These are phyloP conservation scores for Sebastes minor DNA, from an alignment of 2,797 vertebrate species.

Conservation along the genomic window DNA sequence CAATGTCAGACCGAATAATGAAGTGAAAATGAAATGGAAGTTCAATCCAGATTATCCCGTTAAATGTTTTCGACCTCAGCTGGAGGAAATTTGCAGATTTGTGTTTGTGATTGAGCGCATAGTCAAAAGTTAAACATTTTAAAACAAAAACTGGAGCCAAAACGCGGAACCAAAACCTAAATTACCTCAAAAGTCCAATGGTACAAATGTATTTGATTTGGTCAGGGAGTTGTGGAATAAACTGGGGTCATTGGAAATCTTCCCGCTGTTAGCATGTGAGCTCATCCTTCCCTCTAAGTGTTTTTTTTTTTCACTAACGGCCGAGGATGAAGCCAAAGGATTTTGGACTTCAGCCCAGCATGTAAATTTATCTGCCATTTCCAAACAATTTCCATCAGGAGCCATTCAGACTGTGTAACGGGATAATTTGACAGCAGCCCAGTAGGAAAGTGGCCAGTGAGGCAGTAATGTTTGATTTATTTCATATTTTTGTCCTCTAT, in stretches of 20 bases:
- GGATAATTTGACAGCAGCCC: conserved; percentile 75
- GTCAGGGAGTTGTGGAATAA: conserved; percentile 39
- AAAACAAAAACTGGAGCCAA: conserved; percentile 7
- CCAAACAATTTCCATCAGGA: conserved; percentile 81
- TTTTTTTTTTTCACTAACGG: conserved; percentile 60
- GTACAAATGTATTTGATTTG: conserved; percentile 35
- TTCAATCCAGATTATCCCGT: neutral
- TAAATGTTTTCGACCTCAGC: conserved; percentile 33
- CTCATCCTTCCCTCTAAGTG: conserved; percentile 47
- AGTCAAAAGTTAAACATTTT: conserved; percentile 11
- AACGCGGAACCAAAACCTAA: conserved; percentile 15
- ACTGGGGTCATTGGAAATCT: conserved; percentile 51
- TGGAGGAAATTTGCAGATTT: conserved; percentile 19
- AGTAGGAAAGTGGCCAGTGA: conserved; percentile 68
- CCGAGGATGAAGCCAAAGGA: conserved; percentile 62
- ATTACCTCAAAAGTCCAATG: conserved; percentile 10
- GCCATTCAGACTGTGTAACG: conserved; percentile 73
- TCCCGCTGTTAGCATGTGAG: conserved; percentile 51
- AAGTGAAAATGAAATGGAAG: conserved; percentile 10
- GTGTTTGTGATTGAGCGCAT: neutral
- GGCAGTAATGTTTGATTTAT: conserved; percentile 72
- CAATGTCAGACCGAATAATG: conserved; percentile 7
- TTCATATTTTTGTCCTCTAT: conserved; percentile 67
- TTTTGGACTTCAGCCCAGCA: conserved; percentile 75
- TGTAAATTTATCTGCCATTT: conserved; percentile 77